Percentiles rank a stretch among this genome's conserved stretches.
Evolutionary conservation across 2,113 vertebrate species (phyloP).

Genomic region (Dicentrarchus labrax): DNA sequence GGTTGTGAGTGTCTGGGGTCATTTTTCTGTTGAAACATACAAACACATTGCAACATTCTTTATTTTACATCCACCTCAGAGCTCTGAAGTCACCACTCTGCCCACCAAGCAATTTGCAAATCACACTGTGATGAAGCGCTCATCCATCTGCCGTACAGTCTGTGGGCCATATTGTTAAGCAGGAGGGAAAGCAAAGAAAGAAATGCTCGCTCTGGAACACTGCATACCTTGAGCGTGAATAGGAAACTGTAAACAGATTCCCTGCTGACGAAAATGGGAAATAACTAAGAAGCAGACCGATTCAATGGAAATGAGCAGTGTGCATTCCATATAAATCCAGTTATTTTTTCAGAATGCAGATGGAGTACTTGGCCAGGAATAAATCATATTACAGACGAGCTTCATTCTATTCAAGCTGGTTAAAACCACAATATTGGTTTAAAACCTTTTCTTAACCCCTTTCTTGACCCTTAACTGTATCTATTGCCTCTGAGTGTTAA

Average conservation of each 20-base stretch:
- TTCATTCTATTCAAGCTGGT: neutral
- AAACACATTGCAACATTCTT: neutral
- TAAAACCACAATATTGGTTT: slow-evolving; percentile 4
- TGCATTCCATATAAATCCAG: neutral
- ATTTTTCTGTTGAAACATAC: no score
- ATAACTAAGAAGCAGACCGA: neutral
- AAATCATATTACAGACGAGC: slow-evolving; percentile 5
- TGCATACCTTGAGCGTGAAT: slow-evolving; percentile 21
- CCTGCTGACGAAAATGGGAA: neutral
- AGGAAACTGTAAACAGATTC: slow-evolving; percentile 36
- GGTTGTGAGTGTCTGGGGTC: neutral
- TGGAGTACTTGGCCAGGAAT: slow-evolving; percentile 4
- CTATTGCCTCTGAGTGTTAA: neutral
- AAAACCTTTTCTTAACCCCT: neutral
- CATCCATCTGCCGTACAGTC: slow-evolving; percentile 35
- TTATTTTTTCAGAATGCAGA: slow-evolving; percentile 23
- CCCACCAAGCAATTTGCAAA: slow-evolving; percentile 27
- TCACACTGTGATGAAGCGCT: slow-evolving; percentile 19
- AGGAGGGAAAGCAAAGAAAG: slow-evolving; percentile 22
- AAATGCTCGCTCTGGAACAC: slow-evolving; percentile 6
- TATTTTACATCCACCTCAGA: slow-evolving; percentile 19
- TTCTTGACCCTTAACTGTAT: neutral
- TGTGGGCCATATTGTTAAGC: slow-evolving; percentile 27
- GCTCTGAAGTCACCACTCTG: slow-evolving; percentile 3
- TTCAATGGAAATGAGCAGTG: neutral